Conservation (phyloP, 2,113 vertebrate genomes). For the Pantherophis guttatus region DNA sequence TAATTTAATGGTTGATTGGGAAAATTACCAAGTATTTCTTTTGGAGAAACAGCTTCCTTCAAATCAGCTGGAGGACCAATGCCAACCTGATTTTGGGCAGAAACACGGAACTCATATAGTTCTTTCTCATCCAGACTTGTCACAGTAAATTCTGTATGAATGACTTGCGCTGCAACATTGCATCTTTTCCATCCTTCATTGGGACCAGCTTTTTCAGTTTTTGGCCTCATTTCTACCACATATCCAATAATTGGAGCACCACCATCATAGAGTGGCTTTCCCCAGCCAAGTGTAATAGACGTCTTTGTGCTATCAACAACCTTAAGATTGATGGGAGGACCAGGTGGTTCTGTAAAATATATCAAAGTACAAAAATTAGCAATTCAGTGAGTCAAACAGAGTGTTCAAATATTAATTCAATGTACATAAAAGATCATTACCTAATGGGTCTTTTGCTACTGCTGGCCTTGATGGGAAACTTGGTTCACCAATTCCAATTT, state of each 20-base stretch:
- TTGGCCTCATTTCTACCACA: conserved; percentile 88
- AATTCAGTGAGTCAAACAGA: neutral
- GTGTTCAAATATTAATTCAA: conserved; percentile 6
- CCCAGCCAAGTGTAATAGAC: conserved; percentile 87
- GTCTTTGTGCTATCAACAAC: conserved; percentile 89
- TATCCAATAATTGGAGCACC: conserved; percentile 95
- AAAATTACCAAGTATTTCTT: conserved; percentile 89
- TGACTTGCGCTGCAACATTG: conserved; percentile 90
- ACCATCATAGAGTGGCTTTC: conserved; percentile 90
- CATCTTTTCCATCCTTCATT: conserved; percentile 94
- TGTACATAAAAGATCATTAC: conserved; percentile 67
- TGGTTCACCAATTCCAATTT: conserved; percentile 88
- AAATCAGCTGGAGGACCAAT: conserved; percentile 90
- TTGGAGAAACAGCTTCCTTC: conserved; percentile 85
- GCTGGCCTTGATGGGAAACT: conserved; percentile 90
- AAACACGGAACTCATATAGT: conserved; percentile 93
- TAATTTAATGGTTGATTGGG: neutral
- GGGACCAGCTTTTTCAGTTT: conserved; percentile 77
- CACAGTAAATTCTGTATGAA: conserved; percentile 88
- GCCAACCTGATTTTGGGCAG: conserved; percentile 96
- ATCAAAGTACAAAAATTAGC: conserved; percentile 41
- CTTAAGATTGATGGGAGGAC: conserved; percentile 89
- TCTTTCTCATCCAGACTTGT: conserved; percentile 85
- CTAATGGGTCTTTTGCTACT: conserved; percentile 90
- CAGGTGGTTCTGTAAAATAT: conserved; percentile 84